phyloP scores from a whole-genome alignment of 2,113 vertebrate species.

The Chitala chitala region DNA sequence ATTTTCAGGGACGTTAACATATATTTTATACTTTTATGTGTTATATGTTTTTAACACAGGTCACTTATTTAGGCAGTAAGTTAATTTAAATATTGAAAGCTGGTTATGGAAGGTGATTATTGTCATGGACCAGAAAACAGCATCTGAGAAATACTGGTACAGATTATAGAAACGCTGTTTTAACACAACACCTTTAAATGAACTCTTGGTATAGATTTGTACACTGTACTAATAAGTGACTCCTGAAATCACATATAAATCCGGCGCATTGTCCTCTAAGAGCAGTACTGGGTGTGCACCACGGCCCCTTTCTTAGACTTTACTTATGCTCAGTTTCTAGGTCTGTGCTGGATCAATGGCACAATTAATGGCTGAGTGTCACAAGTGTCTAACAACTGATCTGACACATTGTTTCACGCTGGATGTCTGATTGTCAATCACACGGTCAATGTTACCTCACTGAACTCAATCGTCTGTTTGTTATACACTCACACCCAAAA shows the following conservation, averaged over 20 bases:
- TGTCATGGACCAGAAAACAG: background rate
- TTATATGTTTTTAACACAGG: background rate
- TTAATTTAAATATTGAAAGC: background rate
- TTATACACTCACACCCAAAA: background rate
- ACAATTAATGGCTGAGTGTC: slow-evolving; percentile 7
- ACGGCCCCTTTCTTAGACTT: background rate
- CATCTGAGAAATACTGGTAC: background rate
- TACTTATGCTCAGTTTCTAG: background rate
- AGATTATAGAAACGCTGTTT: background rate
- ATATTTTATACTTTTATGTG: too few species aligned
- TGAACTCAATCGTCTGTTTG: background rate
- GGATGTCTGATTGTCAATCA: slow-evolving; percentile 18
- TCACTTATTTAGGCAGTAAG: background rate
- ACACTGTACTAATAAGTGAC: background rate
- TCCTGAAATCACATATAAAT: background rate
- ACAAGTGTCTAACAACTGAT: slow-evolving; percentile 9
- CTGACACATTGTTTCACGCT: slow-evolving; percentile 17
- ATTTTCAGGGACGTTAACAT: too few species aligned
- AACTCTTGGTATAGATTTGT: background rate
- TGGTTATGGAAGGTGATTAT: background rate
- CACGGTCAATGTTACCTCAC: background rate
- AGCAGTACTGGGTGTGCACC: background rate
- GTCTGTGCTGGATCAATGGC: background rate
- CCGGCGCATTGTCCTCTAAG: background rate
- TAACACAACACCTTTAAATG: background rate